A percentile compares a stretch with the other conserved stretches of the same genome.
Conservation (phyloP, 1,140 invertebrate species). For the Lepidurus packardi region DNA sequence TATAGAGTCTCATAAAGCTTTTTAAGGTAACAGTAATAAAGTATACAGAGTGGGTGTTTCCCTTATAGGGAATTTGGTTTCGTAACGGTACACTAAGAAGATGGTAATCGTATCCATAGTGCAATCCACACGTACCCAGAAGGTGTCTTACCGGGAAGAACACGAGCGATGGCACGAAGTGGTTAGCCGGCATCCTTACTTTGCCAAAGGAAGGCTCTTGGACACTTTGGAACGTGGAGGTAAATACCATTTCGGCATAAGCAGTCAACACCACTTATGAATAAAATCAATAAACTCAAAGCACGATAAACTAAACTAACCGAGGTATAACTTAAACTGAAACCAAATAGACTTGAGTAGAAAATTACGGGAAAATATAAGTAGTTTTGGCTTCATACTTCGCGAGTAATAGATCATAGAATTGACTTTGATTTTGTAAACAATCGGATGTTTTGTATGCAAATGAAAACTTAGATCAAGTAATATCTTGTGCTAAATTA, state of each 20-base stretch:
- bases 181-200: not conserved
- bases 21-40: not conserved
- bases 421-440: too few species aligned
- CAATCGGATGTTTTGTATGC: too few species aligned
- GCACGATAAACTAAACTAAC: not conserved
- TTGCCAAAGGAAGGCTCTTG: not conserved
- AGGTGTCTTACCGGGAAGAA: constrained; percentile 11
- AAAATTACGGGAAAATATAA: too few species aligned
- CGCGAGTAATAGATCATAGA: too few species aligned
- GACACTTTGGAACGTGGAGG: constrained; percentile 12
- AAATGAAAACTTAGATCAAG: too few species aligned
- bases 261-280: not conserved
- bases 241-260: not conserved
- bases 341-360: too few species aligned
- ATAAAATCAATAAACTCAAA: too few species aligned
- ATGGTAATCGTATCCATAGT: constrained; percentile 7
- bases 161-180: constrained; percentile 13
- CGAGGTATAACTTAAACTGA: too few species aligned
- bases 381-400: too few species aligned
- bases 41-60: not conserved
- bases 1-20: not conserved
- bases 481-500: too few species aligned
- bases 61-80: not conserved
- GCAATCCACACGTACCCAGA: not conserved
- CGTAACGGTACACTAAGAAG: not conserved